Evolutionary conservation across 2,888 invertebrate genomes (phyloP).

Genomic region (Helobdella robusta): DNA sequence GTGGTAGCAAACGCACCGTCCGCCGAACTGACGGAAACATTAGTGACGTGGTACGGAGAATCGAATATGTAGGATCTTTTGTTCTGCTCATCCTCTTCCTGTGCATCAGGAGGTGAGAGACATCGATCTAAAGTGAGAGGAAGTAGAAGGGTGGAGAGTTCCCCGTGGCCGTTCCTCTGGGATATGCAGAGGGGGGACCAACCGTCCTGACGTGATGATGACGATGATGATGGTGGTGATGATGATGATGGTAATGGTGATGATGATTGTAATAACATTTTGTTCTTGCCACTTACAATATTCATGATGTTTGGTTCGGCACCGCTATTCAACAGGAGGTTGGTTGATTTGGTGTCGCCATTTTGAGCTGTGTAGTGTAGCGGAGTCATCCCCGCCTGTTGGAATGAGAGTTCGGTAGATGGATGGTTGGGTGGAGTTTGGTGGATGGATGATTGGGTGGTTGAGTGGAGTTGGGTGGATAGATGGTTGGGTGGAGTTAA

Average conservation of each 20-base stretch:
- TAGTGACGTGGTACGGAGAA: constrained; percentile 2
- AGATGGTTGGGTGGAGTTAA: no score
- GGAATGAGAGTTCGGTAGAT: no score
- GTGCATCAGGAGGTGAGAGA: constrained; percentile 6
- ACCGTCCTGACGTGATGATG: background rate
- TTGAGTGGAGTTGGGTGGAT: no score
- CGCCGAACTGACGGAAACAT: background rate
- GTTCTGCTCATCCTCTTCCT: background rate
- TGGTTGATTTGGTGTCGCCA: constrained; percentile 12
- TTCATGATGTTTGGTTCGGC: constrained; percentile 19
- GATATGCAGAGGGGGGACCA: constrained; percentile 16
- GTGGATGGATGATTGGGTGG: no score
- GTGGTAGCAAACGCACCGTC: background rate
- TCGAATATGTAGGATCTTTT: constrained; percentile 2
- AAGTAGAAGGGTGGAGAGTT: background rate
- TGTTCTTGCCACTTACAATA: constrained; percentile 1
- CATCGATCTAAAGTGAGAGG: constrained; percentile 14
- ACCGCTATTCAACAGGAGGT: constrained; percentile 24
- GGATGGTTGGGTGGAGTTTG: no score
- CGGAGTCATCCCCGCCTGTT: constrained; percentile 3
- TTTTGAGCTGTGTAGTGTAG: constrained; percentile 19
- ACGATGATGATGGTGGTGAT: background rate
- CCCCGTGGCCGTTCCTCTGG: constrained; percentile 13
- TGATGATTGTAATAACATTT: constrained; percentile 1
- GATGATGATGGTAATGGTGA: background rate